Conservation (phyloP, 2,113 vertebrate species). For the Heterotis niloticus region DNA sequence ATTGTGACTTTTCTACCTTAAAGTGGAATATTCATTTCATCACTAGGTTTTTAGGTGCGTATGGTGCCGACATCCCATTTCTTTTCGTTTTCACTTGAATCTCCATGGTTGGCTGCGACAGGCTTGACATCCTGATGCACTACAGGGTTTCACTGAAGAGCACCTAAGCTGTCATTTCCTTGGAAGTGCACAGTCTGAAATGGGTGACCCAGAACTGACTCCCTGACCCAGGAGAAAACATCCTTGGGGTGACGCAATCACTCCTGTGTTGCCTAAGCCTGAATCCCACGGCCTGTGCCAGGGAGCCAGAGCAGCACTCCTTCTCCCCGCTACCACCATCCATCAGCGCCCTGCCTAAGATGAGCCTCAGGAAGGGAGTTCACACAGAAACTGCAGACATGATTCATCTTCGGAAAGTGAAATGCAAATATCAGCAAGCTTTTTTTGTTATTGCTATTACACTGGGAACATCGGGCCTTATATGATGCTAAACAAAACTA, state of each 20-base stretch:
- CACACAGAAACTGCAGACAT: background rate
- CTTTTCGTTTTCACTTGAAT: conserved; percentile 1
- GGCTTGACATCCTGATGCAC: background rate
- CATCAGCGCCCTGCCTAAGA: background rate
- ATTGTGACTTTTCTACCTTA: background rate
- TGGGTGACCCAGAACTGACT: background rate
- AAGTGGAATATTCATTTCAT: background rate
- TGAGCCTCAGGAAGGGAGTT: background rate
- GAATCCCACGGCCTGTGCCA: background rate
- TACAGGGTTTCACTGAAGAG: background rate
- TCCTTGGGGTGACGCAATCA: conserved; percentile 1
- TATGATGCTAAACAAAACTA: no score
- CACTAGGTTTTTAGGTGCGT: background rate
- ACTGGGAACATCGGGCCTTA: no score
- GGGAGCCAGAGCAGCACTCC: background rate
- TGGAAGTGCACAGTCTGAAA: conserved; percentile 11
- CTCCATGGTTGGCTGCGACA: background rate
- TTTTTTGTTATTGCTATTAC: no score
- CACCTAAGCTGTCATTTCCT: background rate
- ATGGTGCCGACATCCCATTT: background rate
- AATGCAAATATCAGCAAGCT: background rate
- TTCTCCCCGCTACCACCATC: background rate
- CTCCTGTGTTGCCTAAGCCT: background rate
- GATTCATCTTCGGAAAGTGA: background rate
- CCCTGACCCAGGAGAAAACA: background rate